phyloP scores from a whole-genome alignment of 2,113 vertebrate genomes.

The Copsychus sechellarum region DNA sequence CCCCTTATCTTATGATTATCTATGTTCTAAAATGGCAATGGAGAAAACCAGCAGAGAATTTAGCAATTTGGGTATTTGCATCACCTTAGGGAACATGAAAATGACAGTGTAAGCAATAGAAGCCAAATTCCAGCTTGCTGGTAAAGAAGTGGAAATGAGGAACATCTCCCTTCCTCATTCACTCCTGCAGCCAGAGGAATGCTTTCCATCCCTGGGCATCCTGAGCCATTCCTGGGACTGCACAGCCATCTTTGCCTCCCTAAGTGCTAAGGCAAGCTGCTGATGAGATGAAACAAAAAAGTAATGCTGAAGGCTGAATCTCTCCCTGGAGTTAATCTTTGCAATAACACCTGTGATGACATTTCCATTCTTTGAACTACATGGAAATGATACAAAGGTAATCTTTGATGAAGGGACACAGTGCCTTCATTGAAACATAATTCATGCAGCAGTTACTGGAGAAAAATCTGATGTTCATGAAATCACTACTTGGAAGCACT shows the following conservation, averaged over 20 bases:
- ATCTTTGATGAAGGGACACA: neutral
- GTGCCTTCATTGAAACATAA: neutral
- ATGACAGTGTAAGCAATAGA: neutral
- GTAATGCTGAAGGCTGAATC: rapidly evolving
- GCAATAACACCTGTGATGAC: neutral
- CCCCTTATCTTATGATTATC: neutral
- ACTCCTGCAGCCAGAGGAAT: neutral
- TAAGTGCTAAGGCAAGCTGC: neutral
- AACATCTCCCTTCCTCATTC: neutral
- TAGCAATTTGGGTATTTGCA: neutral
- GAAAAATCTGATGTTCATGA: neutral
- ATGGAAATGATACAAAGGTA: neutral
- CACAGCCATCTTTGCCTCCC: neutral
- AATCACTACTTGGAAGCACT: neutral
- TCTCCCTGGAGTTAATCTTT: neutral
- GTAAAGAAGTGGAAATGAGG: neutral
- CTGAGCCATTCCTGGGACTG: neutral
- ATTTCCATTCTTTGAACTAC: neutral
- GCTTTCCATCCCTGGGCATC: neutral
- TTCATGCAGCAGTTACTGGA: neutral
- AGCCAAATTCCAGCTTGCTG: neutral
- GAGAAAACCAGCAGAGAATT: neutral
- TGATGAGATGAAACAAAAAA: neutral
- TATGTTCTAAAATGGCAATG: neutral
- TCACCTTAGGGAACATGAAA: neutral